Percentiles rank a stretch among this genome's conserved stretches.
phyloP scores from a whole-genome alignment of 2,888 invertebrate species.

The Chesias legatella region DNA sequence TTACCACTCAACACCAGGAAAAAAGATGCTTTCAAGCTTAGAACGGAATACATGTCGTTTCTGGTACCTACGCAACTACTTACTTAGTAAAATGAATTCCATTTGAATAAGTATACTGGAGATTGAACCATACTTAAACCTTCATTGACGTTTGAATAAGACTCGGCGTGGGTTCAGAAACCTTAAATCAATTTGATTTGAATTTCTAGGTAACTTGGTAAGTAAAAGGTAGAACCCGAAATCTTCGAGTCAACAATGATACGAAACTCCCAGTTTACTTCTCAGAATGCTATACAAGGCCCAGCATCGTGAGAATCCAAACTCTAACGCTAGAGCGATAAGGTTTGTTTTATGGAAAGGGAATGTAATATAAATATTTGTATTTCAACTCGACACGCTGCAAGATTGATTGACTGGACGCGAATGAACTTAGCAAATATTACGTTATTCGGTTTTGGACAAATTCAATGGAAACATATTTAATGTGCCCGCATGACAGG shows the following conservation, averaged over 20 bases:
- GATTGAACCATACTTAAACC: not conserved
- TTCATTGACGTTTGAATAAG: not conserved
- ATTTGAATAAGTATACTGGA: too few species aligned
- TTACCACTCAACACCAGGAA: too few species aligned
- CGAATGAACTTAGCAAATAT: slow-evolving; percentile 53
- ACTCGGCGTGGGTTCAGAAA: not conserved
- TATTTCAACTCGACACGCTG: slow-evolving; percentile 36
- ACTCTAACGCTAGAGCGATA: slow-evolving; percentile 21
- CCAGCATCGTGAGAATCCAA: slow-evolving; percentile 21
- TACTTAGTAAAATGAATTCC: too few species aligned
- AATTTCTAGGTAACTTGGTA: slow-evolving; percentile 20
- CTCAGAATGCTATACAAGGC: slow-evolving; percentile 10
- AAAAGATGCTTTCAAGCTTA: too few species aligned
- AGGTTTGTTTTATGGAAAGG: slow-evolving; percentile 14
- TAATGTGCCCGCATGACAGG: slow-evolving; percentile 11
- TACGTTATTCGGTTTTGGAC: slow-evolving; percentile 23
- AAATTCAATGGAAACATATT: slow-evolving; percentile 19
- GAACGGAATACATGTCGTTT: too few species aligned
- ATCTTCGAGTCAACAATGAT: slow-evolving; percentile 24
- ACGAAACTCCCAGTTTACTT: slow-evolving; percentile 17
- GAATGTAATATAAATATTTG: slow-evolving; percentile 36
- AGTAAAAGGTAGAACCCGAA: slow-evolving; percentile 20
- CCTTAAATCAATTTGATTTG: slow-evolving; percentile 14
- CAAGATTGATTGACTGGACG: slow-evolving; percentile 50
- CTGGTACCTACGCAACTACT: too few species aligned